These are phyloP conservation scores for Drosophila miranda DNA, from an alignment of 1,140 invertebrate species.

Conservation along the genomic window DNA sequence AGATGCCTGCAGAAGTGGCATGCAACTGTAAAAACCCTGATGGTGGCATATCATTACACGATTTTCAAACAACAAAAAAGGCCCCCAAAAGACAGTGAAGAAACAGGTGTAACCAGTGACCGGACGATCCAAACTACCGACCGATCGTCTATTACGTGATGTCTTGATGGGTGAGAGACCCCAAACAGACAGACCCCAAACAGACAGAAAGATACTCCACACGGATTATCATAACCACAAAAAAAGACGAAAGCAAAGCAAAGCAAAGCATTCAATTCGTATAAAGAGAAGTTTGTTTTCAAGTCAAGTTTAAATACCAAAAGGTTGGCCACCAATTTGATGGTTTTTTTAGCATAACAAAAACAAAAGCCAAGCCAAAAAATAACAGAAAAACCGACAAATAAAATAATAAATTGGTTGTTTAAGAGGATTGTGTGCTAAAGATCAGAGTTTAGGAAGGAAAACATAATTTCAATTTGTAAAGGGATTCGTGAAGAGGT, in stretches of 20 bases:
- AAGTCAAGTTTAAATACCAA: conserved; percentile 61
- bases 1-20: conserved; percentile 2
- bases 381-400: conserved; percentile 30
- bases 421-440: conserved; percentile 24
- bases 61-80: conserved; percentile 28
- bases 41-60: conserved; percentile 75
- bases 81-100: conserved; percentile 29
- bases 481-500: too few relatives aligned
- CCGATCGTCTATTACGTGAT: conserved; percentile 65
- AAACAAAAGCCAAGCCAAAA: conserved; percentile 10
- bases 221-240: conserved; percentile 49
- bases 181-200: conserved; percentile 26
- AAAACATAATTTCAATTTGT: conserved; percentile 24
- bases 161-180: conserved; percentile 61
- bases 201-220: not conserved
- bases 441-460: conserved; percentile 52
- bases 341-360: conserved; percentile 61
- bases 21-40: conserved; percentile 50
- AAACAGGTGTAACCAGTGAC: conserved; percentile 78
- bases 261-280: conserved; percentile 21
- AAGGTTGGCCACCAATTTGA: conserved; percentile 49
- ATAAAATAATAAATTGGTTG: conserved; percentile 42
- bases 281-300: conserved; percentile 47
- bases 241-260: conserved; percentile 13
- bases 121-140: conserved; percentile 7